Conservation (phyloP, 2,888 invertebrate species). For the Drosophila subsilvestris region DNA sequence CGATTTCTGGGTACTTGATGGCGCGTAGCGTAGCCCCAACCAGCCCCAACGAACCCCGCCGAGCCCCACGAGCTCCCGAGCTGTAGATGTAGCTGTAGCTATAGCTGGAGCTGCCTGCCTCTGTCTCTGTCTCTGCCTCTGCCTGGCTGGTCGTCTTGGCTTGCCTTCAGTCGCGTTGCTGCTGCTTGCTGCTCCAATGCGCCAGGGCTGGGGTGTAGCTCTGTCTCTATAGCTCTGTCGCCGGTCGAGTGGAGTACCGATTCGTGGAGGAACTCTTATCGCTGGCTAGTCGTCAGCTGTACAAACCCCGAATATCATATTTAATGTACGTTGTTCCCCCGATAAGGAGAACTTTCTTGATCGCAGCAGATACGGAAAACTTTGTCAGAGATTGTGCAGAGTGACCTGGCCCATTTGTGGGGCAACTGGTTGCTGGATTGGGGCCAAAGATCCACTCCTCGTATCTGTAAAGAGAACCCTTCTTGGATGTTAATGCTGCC, state of each 20-base stretch:
- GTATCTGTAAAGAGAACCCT: no score
- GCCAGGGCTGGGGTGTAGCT: conserved; percentile 60
- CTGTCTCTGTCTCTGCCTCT: conserved; percentile 51
- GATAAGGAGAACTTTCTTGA: conserved; percentile 51
- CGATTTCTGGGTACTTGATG: conserved; percentile 66
- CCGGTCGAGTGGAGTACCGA: neutral
- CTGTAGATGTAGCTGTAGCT: conserved; percentile 54
- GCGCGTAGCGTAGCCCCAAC: conserved; percentile 81
- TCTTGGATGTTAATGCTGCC: conserved; percentile 16
- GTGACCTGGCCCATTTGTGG: conserved; percentile 40
- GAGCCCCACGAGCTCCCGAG: conserved; percentile 69
- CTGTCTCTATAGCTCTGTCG: neutral
- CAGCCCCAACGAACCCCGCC: conserved; percentile 74
- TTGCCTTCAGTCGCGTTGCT: conserved; percentile 57
- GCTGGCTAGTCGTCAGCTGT: conserved; percentile 59
- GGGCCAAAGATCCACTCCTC: no score
- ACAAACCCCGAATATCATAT: conserved; percentile 68
- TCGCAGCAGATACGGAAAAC: conserved; percentile 28
- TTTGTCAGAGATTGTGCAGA: neutral
- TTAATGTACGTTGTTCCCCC: conserved; percentile 53
- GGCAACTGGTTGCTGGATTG: no score
- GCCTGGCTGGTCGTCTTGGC: conserved; percentile 54
- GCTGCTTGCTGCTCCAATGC: conserved; percentile 31
- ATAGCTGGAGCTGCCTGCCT: conserved; percentile 51
- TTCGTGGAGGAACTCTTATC: conserved; percentile 44